Conservation (phyloP, 2,797 vertebrate genomes). For the Anableps anableps region DNA sequence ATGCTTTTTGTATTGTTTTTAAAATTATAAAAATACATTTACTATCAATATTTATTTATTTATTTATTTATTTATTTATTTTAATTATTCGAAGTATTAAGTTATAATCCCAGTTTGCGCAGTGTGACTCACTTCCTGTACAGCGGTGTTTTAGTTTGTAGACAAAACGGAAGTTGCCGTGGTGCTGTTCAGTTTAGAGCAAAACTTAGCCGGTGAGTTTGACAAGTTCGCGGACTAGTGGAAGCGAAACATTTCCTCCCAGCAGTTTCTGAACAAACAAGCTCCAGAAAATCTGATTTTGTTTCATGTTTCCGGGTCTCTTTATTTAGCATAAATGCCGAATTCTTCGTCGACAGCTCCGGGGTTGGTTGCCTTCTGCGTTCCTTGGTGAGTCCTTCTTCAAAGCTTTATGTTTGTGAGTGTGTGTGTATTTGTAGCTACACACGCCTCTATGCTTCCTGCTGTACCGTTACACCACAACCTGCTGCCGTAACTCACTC, state of each 20-base stretch:
- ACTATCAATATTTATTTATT: neutral
- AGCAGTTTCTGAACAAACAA: neutral
- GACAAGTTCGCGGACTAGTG: neutral
- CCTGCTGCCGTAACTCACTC: neutral
- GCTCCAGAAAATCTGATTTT: neutral
- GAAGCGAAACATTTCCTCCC: slow-evolving; percentile 26
- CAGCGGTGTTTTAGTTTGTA: slow-evolving; percentile 49
- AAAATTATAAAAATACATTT: neutral
- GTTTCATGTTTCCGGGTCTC: neutral
- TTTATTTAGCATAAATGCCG: slow-evolving; percentile 54
- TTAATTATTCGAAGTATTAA: neutral
- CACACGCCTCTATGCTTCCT: slow-evolving; percentile 10
- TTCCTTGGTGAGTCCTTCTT: slow-evolving; percentile 60
- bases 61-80: neutral
- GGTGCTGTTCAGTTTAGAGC: accelerated
- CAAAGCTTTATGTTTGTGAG: neutral
- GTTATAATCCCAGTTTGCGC: no score
- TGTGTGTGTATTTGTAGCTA: neutral
- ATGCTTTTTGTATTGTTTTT: neutral
- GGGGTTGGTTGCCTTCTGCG: slow-evolving; percentile 27
- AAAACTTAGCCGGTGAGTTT: slow-evolving; percentile 13
- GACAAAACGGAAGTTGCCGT: neutral
- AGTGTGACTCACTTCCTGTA: neutral
- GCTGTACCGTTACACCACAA: slow-evolving; percentile 58
- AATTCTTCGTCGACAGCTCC: neutral